Percentiles rank a stretch among this genome's conserved stretches.
phyloP scores from a whole-genome alignment of 2,888 invertebrate genomes.

The Drosophila hamatofila region DNA sequence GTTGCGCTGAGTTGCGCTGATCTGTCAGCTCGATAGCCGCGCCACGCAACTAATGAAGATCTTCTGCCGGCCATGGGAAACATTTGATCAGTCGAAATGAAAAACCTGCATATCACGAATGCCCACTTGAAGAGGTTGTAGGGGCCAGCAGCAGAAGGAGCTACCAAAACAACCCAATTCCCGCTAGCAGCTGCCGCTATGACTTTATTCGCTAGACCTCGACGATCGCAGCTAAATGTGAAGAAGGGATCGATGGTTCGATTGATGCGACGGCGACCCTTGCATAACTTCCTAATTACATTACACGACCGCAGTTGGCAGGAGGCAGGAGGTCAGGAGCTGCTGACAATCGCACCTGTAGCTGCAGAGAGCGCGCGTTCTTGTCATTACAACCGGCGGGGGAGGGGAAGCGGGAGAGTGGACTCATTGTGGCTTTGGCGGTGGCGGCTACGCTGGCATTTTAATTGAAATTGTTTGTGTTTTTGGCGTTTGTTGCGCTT shows the following conservation, averaged over 20 bases:
- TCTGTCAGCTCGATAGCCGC: slow-evolving; percentile 44
- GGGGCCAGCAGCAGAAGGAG: not conserved
- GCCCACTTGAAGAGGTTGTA: slow-evolving; percentile 52
- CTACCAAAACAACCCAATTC: slow-evolving; percentile 9
- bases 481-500: slow-evolving; percentile 71
- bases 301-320: slow-evolving; percentile 74
- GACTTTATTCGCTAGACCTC: slow-evolving; percentile 63
- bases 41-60: slow-evolving; percentile 69
- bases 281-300: slow-evolving; percentile 74
- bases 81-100: slow-evolving; percentile 18
- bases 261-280: slow-evolving; percentile 47
- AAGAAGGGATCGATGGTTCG: slow-evolving; percentile 39
- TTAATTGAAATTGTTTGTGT: slow-evolving; percentile 81
- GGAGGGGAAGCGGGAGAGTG: slow-evolving; percentile 1
- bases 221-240: slow-evolving; percentile 47
- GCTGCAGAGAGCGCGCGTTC: slow-evolving; percentile 54
- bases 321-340: slow-evolving; percentile 41
- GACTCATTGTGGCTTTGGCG: slow-evolving; percentile 11
- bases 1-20: slow-evolving; percentile 39
- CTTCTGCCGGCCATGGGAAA: slow-evolving; percentile 65
- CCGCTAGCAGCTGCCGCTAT: slow-evolving; percentile 54
- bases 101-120: slow-evolving; percentile 53
- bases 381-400: slow-evolving; percentile 39
- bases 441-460: slow-evolving; percentile 63
- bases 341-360: slow-evolving; percentile 60